Base-by-base conservation (phyloP, 2,113 vertebrate species). In the Rattus rattus region DNA sequence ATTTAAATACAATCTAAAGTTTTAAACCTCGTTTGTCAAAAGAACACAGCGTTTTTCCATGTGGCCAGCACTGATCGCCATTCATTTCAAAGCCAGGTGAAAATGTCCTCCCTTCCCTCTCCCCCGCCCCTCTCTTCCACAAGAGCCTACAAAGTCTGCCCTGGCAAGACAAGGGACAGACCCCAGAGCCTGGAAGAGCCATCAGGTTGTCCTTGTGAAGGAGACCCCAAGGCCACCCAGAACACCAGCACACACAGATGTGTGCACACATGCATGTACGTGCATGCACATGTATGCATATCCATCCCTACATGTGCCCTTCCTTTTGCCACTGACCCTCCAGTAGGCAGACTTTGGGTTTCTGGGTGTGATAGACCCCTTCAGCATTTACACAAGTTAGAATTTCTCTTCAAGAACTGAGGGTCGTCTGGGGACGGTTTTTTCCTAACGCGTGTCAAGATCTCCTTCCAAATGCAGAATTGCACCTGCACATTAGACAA, bases 381-480 rank as follows among this genome's bases (percentile, higher is more conserved):
- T 92, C 73, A 33, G 84, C 43, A 14, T 72, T 91, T 65, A 80
- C 20, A 81, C 36, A 86, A 94, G 43, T 94, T 79, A 90, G 80
- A 39, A 92, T 94, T 93, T 97, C 95, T 97, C 84, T 88, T 84
- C 90, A 92, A 95, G 91, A 92, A 90, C 84, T 0, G 65, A 95
- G 89, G 93, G 90, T 96, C 94, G 88, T 96, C 81, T 81, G 33
- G 90, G 97, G 90, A 97, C 65, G 4, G 67, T 67, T 69, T 69
- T 84, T 94, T 86, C 95, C 93, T 95, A 30, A 88, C 94, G 94
- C 89, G 90, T 90, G 93, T 96, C 92, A 87, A 97, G 93, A 79
- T 92, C 94, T 86, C 96, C 95, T 98, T 97, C 97, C 92, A 94
- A 93, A 97, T 96, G 95, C 97, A 96, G 75, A 80, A 65, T 95